These are phyloP conservation scores for Acleris cristana DNA, from an alignment of 2,888 invertebrate species.

Conservation along the genomic window DNA sequence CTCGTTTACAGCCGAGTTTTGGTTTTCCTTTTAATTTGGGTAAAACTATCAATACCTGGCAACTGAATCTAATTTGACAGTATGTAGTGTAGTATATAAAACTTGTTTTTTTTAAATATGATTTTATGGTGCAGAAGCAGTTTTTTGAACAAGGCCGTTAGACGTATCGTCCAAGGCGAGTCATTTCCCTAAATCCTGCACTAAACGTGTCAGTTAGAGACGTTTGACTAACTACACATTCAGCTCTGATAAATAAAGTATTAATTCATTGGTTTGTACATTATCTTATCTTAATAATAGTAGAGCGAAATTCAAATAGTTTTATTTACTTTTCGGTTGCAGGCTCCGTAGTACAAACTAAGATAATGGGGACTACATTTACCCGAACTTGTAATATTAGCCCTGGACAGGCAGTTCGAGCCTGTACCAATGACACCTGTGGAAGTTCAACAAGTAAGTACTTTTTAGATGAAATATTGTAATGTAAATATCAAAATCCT, in stretches of 20 bases:
- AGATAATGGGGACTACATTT: constrained; percentile 73
- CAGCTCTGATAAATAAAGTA: too few relatives aligned
- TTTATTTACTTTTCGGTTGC: constrained; percentile 37
- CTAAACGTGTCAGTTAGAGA: background rate
- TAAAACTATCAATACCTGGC: background rate
- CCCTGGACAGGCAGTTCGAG: constrained; percentile 43
- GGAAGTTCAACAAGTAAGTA: constrained; percentile 62
- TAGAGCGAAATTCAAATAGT: constrained; percentile 41
- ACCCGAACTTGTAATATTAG: constrained; percentile 77
- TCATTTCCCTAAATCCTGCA: constrained; percentile 53
- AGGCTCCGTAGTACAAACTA: constrained; percentile 46
- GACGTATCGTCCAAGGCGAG: constrained; percentile 69
- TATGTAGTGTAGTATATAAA: background rate
- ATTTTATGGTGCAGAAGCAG: constrained; percentile 50
- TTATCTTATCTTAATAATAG: constrained; percentile 13
- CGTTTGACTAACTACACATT: background rate
- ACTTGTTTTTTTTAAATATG: constrained; percentile 38
- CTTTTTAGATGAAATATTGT: background rate
- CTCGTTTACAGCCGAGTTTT: too few relatives aligned
- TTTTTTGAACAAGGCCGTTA: constrained; percentile 59
- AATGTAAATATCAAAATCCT: background rate
- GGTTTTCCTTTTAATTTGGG: background rate
- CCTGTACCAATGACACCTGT: constrained; percentile 41
- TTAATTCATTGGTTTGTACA: background rate
- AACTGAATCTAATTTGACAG: constrained; percentile 23